These are phyloP conservation scores for Volucella inanis DNA, from an alignment of 2,888 invertebrate species.

Conservation along the genomic window DNA sequence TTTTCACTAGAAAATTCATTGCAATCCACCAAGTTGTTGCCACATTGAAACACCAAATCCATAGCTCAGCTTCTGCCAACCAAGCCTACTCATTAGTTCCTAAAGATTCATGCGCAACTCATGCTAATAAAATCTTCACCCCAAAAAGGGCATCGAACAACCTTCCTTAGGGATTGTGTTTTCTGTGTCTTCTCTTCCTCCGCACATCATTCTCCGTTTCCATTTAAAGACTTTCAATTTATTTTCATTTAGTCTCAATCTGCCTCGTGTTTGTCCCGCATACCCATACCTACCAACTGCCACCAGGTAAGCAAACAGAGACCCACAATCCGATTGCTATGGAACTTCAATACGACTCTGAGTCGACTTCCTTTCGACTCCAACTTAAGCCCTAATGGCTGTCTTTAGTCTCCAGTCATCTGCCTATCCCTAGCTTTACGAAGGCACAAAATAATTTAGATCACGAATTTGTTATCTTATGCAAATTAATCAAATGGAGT, in stretches of 20 bases:
- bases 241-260: slow-evolving; percentile 62
- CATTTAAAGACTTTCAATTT: slow-evolving; percentile 66
- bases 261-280: slow-evolving; percentile 15
- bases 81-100: background rate
- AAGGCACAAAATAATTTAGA: slow-evolving; percentile 81
- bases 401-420: slow-evolving; percentile 75
- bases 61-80: no score
- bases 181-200: background rate
- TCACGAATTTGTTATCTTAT: slow-evolving; percentile 83
- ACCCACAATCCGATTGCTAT: slow-evolving; percentile 18
- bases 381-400: slow-evolving; percentile 77
- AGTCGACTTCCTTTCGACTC: background rate
- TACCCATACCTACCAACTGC: slow-evolving; percentile 23
- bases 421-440: slow-evolving; percentile 35
- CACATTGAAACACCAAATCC: no score
- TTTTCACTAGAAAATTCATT: no score
- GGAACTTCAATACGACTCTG: no score
- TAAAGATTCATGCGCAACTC: background rate
- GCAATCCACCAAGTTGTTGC: no score
- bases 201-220: slow-evolving; percentile 2
- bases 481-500: slow-evolving; percentile 83
- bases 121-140: slow-evolving; percentile 6
- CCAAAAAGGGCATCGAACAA: slow-evolving; percentile 32
- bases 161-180: background rate
- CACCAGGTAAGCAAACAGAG: background rate